Evolutionary conservation across 2,797 vertebrate species (phyloP).

Genomic region (Falco naumanni): DNA sequence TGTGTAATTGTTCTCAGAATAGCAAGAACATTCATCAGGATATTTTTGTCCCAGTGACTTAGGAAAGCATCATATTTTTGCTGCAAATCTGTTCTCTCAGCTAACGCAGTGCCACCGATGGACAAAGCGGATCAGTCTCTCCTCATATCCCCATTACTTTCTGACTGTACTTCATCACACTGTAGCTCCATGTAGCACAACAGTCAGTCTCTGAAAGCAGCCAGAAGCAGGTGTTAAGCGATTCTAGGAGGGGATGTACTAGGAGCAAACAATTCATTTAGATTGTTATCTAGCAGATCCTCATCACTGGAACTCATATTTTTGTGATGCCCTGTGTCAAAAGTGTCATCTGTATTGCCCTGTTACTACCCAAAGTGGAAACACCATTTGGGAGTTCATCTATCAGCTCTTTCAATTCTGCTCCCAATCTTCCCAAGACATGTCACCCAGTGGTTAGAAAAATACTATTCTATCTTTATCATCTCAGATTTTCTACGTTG

Average conservation of each 20-base stretch:
- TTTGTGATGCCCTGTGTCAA: neutral
- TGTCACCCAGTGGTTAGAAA: neutral
- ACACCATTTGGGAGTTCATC: neutral
- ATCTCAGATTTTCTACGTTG: neutral
- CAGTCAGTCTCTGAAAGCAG: neutral
- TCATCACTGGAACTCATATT: neutral
- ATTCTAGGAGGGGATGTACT: neutral
- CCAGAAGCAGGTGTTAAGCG: neutral
- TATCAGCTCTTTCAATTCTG: neutral
- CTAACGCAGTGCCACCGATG: neutral
- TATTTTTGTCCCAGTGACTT: neutral
- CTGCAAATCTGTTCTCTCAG: neutral
- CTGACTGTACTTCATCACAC: neutral
- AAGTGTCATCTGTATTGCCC: neutral
- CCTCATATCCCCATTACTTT: neutral
- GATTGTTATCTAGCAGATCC: neutral
- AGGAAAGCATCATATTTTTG: neutral
- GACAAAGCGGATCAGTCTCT: neutral
- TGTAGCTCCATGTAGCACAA: neutral
- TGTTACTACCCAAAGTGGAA: neutral
- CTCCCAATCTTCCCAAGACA: neutral
- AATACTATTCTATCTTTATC: neutral
- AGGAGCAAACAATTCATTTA: neutral
- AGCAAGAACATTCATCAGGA: neutral
- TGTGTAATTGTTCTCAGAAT: neutral